Evolutionary conservation across 2,888 invertebrate genomes (phyloP).

Genomic region (Sesia bembeciformis): DNA sequence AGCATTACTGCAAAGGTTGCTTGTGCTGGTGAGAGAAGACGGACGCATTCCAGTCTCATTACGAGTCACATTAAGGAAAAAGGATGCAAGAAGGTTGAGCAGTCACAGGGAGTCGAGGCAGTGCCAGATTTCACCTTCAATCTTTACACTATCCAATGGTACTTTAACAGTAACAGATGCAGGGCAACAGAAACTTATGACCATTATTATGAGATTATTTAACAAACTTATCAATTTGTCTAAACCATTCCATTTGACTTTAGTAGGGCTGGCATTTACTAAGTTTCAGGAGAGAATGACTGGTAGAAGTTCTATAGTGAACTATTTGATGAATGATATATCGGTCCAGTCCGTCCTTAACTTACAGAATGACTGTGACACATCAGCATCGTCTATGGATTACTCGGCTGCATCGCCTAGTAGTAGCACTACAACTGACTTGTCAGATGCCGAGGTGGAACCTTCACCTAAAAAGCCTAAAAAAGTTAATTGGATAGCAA

Average conservation of each 20-base stretch:
- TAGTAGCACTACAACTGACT: constrained; percentile 72
- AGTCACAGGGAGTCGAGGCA: constrained; percentile 85
- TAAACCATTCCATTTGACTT: constrained; percentile 85
- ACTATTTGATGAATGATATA: constrained; percentile 83
- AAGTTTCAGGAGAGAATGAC: constrained; percentile 84
- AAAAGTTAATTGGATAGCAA: constrained; percentile 67
- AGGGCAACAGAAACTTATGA: constrained; percentile 79
- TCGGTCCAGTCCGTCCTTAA: constrained; percentile 85
- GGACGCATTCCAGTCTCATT: constrained; percentile 85
- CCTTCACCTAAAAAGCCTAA: constrained; percentile 84
- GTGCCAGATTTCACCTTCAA: constrained; percentile 80
- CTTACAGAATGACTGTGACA: constrained; percentile 74
- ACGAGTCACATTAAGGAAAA: constrained; percentile 83
- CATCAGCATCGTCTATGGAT: constrained; percentile 60
- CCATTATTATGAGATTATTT: constrained; percentile 82
- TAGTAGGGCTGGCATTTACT: constrained; percentile 86
- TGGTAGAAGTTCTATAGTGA: constrained; percentile 82
- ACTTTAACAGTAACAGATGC: constrained; percentile 64
- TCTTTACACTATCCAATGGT: constrained; percentile 71
- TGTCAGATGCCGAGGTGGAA: constrained; percentile 80
- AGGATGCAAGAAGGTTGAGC: constrained; percentile 77
- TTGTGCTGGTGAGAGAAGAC: constrained; percentile 83
- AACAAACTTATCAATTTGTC: constrained; percentile 81
- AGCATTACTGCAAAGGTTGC: constrained; percentile 79
- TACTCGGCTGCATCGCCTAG: constrained; percentile 62